Evolutionary conservation across 1,140 invertebrate genomes (phyloP).

Genomic region (Anagrus nilaparvatae): DNA sequence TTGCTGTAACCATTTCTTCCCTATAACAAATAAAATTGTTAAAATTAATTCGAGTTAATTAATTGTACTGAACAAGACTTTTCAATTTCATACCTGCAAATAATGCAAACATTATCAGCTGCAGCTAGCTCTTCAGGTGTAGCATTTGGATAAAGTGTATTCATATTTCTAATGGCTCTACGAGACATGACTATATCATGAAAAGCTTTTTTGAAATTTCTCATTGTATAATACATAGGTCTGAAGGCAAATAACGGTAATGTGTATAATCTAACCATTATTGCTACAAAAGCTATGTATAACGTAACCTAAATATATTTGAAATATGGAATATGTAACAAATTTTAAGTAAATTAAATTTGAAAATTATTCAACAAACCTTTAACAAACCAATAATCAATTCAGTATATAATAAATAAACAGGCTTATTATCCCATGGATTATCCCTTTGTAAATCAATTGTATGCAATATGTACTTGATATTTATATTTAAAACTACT

Average conservation of each 20-base stretch:
- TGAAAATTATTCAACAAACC: conserved; percentile 24
- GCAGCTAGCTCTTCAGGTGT: conserved; percentile 86
- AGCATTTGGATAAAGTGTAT: conserved; percentile 94
- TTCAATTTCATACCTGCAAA: conserved; percentile 85
- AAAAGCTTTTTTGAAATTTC: conserved; percentile 95
- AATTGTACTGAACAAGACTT: conserved; percentile 2
- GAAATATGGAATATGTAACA: not conserved
- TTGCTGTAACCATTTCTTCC: conserved; percentile 56
- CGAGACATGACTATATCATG: conserved; percentile 96
- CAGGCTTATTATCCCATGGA: conserved; percentile 99
- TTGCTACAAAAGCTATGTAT: conserved; percentile 87
- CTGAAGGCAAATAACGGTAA: conserved; percentile 96
- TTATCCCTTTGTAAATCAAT: conserved; percentile 91
- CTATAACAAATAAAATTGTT: conserved; percentile 22
- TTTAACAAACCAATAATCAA: conserved; percentile 83
- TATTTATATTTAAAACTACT: conserved; percentile 83
- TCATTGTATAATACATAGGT: conserved; percentile 97
- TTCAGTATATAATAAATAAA: conserved; percentile 94
- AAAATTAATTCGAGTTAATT: conserved; percentile 2
- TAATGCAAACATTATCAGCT: conserved; percentile 98
- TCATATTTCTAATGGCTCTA: conserved; percentile 95
- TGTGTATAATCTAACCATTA: conserved; percentile 97
- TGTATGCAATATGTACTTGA: conserved; percentile 93
- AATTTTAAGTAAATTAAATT: conserved; percentile 5
- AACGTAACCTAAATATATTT: conserved; percentile 65